phyloP scores from a whole-genome alignment of 2,797 vertebrate species.

The Protosalanx chinensis region DNA sequence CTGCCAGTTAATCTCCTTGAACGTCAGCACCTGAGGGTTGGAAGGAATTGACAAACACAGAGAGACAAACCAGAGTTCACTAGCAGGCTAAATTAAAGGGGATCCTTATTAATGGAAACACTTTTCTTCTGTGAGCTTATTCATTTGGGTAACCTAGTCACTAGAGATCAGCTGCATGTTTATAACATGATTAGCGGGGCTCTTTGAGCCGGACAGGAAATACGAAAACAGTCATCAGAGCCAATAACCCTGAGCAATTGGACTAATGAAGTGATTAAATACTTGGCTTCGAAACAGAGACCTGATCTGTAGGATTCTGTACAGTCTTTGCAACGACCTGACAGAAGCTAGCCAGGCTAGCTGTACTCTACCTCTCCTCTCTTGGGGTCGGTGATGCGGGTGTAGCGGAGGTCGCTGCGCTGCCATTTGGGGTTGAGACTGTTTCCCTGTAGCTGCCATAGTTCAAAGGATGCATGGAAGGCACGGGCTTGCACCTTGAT shows the following conservation, averaged over 20 bases:
- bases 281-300: conserved; percentile 21
- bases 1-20: conserved; percentile 99
- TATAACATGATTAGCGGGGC: conserved; percentile 28
- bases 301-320: background rate
- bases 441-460: conserved; percentile 97
- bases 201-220: conserved; percentile 22
- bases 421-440: conserved; percentile 97
- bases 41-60: background rate
- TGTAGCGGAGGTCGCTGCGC: conserved; percentile 89
- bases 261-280: conserved; percentile 30
- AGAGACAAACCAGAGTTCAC: background rate
- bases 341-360: too few species aligned
- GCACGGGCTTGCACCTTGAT: conserved; percentile 95
- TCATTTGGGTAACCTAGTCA: too few species aligned
- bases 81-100: background rate
- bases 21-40: conserved; percentile 86
- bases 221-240: background rate
- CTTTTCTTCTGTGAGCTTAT: conserved; percentile 2
- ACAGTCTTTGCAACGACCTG: too few species aligned
- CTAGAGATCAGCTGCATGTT: conserved; percentile 5
- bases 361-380: conserved; percentile 84
- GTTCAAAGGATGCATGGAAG: conserved; percentile 94
- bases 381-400: conserved; percentile 89
- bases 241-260: conserved; percentile 19
- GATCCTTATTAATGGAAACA: background rate